These are phyloP conservation scores for Calosoma granatense DNA, from an alignment of 1,140 invertebrate species.

Conservation along the genomic window DNA sequence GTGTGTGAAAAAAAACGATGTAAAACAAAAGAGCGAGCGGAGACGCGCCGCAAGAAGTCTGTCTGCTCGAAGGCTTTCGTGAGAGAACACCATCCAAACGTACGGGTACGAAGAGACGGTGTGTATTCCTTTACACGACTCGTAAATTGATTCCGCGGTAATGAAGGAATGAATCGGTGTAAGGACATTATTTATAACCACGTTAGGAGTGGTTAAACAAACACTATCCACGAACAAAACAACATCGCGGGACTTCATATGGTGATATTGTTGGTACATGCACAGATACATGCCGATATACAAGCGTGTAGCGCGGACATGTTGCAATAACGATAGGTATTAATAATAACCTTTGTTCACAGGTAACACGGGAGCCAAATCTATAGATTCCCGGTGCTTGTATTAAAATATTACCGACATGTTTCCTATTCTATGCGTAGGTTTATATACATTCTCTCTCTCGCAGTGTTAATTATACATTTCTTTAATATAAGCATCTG, in stretches of 20 bases:
- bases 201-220: conserved; percentile 8
- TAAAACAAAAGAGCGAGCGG: not conserved
- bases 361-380: not conserved
- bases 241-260: not conserved
- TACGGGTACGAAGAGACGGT: no score
- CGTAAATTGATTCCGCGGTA: conserved; percentile 3
- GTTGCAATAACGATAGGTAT: not conserved
- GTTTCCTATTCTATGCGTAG: no score
- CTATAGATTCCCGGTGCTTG: no score
- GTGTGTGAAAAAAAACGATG: conserved; percentile 6
- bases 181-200: conserved; percentile 4
- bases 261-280: not conserved
- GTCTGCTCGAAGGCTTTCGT: no score
- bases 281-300: not conserved
- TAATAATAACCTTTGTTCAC: not conserved
- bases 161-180: conserved; percentile 4
- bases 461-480: no score
- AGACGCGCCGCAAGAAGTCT: not conserved
- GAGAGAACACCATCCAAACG: no score
- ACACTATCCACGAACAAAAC: not conserved
- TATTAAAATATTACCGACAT: no score
- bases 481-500: no score
- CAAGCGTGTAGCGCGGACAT: not conserved
- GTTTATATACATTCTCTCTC: no score
- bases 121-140: not conserved